phyloP scores from a whole-genome alignment of 2,113 vertebrate species.

The Crotophaga sulcirostris region DNA sequence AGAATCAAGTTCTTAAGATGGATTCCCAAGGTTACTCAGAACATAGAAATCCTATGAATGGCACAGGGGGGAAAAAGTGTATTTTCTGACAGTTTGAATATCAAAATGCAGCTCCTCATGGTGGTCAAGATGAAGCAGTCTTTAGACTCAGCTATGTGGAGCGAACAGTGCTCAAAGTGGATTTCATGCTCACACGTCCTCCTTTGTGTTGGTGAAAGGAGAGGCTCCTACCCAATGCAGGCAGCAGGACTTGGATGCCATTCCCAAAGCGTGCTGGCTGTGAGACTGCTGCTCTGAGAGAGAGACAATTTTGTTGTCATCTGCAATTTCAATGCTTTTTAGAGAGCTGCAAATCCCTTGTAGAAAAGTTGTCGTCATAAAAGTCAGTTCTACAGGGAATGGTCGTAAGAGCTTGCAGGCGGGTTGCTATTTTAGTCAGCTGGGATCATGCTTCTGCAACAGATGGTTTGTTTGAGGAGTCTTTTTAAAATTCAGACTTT shows the following conservation, averaged over 20 bases:
- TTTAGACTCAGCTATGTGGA: background rate
- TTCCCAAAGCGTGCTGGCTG: background rate
- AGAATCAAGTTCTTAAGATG: background rate
- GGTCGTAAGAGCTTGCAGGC: background rate
- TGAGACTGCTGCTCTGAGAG: background rate
- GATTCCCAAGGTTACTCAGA: background rate
- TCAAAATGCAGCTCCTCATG: background rate
- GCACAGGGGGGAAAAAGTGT: background rate
- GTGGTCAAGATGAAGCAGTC: background rate
- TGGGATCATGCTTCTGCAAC: background rate
- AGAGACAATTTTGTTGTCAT: background rate
- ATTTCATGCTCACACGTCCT: conserved; percentile 49
- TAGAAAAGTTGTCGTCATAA: background rate
- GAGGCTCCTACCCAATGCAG: background rate
- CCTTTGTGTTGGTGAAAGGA: conserved; percentile 37
- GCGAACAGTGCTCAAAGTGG: conserved; percentile 3
- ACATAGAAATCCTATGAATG: background rate
- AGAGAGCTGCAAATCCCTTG: background rate
- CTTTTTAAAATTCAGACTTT: background rate
- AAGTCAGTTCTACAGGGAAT: background rate
- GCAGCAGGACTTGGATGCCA: background rate
- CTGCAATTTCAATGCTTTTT: background rate
- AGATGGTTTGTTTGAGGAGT: background rate
- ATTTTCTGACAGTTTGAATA: background rate
- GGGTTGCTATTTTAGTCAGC: background rate